Percentiles rank a stretch among this genome's conserved stretches.
Evolutionary conservation across 2,888 invertebrate species (phyloP).

Genomic region (Protodeltote pygarga): DNA sequence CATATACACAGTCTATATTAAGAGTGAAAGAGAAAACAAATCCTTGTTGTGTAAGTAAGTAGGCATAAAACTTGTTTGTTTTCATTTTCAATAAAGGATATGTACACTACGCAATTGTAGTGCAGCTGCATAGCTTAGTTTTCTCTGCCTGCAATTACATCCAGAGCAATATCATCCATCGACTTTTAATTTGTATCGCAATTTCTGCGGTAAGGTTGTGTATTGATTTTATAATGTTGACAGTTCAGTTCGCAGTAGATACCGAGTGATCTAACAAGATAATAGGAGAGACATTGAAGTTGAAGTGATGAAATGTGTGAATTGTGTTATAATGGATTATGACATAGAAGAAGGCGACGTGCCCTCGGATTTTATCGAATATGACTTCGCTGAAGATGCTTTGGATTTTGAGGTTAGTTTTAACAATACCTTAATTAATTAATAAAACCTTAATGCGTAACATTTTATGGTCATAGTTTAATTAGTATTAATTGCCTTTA

Average conservation of each 20-base stretch:
- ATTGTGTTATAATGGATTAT: constrained; percentile 74
- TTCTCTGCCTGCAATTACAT: neutral
- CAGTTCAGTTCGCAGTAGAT: constrained; percentile 9
- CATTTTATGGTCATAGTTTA: too few species aligned
- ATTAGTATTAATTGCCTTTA: neutral
- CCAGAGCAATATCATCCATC: neutral
- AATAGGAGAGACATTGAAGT: constrained; percentile 13
- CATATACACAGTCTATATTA: neutral
- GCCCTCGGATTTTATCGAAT: constrained; percentile 75
- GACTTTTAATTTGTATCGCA: constrained; percentile 1
- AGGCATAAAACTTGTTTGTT: constrained; percentile 24
- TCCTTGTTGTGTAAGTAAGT: neutral
- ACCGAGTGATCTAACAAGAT: constrained; percentile 11
- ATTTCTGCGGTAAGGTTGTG: neutral
- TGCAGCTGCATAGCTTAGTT: constrained; percentile 8
- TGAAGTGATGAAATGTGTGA: constrained; percentile 68
- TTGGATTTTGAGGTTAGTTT: constrained; percentile 81
- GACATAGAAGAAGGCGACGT: constrained; percentile 76
- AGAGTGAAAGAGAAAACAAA: constrained; percentile 27
- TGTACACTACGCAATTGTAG: constrained; percentile 1
- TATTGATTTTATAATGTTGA: constrained; percentile 49
- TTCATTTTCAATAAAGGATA: neutral
- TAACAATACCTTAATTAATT: neutral
- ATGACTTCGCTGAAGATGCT: constrained; percentile 81
- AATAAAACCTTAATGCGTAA: too few species aligned